Evolutionary conservation across 2,888 invertebrate species (phyloP).

Genomic region (Acleris holmiana): DNA sequence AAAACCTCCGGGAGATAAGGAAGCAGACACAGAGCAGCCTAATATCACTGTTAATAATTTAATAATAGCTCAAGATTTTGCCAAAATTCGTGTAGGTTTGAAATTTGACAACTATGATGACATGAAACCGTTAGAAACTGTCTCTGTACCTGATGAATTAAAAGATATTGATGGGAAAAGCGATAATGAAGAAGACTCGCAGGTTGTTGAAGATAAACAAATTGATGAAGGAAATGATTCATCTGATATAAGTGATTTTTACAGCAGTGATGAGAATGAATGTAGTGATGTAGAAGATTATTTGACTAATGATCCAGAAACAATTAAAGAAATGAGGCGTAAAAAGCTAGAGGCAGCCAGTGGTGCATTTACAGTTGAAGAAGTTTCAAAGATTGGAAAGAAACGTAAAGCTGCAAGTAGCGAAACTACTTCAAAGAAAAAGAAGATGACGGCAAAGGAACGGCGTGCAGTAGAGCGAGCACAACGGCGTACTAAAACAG

Average conservation of each 20-base stretch:
- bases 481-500: conserved; percentile 91
- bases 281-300: conserved; percentile 81
- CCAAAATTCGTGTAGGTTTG: conserved; percentile 90
- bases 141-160: conserved; percentile 68
- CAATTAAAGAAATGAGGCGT: conserved; percentile 75
- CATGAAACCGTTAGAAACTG: conserved; percentile 84
- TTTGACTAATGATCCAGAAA: conserved; percentile 73
- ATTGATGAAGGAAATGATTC: conserved; percentile 80
- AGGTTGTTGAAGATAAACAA: conserved; percentile 52
- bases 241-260: conserved; percentile 87
- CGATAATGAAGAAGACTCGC: conserved; percentile 56
- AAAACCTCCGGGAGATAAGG: conserved; percentile 49
- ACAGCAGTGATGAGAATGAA: conserved; percentile 86
- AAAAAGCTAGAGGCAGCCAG: conserved; percentile 80
- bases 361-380: conserved; percentile 82
- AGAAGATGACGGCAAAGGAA: conserved; percentile 90
- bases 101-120: conserved; percentile 87
- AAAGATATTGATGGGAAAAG: conserved; percentile 75
- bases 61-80: conserved; percentile 90
- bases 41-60: conserved; percentile 72
- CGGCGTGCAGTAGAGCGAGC: conserved; percentile 89
- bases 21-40: conserved; percentile 55
- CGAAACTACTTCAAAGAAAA: conserved; percentile 51
- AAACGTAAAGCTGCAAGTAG: conserved; percentile 55
- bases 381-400: conserved; percentile 69